Percentiles rank a stretch among this genome's conserved stretches.
phyloP scores from a whole-genome alignment of 2,113 vertebrate genomes.

The Climacteris rufus region DNA sequence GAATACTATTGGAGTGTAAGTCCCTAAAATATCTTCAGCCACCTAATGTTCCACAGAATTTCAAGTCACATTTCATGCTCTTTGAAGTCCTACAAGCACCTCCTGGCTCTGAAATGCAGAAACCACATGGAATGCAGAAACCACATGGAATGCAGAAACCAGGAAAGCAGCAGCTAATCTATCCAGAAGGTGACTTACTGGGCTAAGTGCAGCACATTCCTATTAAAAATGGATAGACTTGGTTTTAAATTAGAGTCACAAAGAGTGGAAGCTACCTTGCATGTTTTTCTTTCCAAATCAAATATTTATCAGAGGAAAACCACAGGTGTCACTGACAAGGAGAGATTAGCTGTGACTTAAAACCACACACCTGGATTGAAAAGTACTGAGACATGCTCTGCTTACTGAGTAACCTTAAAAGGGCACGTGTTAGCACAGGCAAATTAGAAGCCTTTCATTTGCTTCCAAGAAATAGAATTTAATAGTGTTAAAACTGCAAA shows the following conservation, averaged over 20 bases:
- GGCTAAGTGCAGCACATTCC: not conserved
- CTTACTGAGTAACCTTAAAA: not conserved
- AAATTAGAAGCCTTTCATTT: not conserved
- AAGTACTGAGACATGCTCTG: not conserved
- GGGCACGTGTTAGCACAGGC: not conserved
- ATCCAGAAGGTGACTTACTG: not conserved
- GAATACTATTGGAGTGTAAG: not conserved
- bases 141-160: not conserved
- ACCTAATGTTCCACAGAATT: not conserved
- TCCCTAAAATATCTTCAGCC: not conserved
- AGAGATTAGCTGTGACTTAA: conserved; percentile 31
- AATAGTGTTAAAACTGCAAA: not conserved
- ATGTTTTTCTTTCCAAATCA: conserved; percentile 65
- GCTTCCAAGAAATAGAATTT: not conserved
- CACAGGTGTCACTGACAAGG: conserved; percentile 28
- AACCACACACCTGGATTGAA: not conserved
- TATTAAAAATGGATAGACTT: conserved; percentile 61
- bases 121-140: not conserved
- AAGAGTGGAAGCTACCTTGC: conserved; percentile 21
- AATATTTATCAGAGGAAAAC: conserved; percentile 68
- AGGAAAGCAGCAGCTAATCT: not conserved
- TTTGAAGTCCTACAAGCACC: not conserved
- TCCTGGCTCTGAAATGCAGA: not conserved
- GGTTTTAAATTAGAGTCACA: conserved; percentile 41
- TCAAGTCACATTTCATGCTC: not conserved